These are phyloP conservation scores for Hyphantria cunea DNA, from an alignment of 1,140 invertebrate genomes.

Conservation along the genomic window DNA sequence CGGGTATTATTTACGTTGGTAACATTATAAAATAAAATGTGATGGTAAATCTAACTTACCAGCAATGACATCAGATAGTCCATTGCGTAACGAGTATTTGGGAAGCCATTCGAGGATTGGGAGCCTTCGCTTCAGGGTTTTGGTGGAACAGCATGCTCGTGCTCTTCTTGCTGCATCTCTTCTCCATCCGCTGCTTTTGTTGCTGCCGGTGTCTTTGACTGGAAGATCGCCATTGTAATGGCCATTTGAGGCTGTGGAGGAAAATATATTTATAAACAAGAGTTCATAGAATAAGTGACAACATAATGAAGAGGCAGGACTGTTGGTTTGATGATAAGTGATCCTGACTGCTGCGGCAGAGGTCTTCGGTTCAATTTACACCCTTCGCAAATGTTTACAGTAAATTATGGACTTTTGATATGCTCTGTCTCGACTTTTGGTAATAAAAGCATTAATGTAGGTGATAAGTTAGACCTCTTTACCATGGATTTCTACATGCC, in stretches of 20 bases:
- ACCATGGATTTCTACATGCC: too few relatives aligned
- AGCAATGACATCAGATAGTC: slow-evolving; percentile 88
- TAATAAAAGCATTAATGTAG: too few relatives aligned
- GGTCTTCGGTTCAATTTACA: too few relatives aligned
- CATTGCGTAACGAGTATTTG: slow-evolving; percentile 83
- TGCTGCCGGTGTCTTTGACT: slow-evolving; percentile 24
- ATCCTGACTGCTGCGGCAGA: too few relatives aligned
- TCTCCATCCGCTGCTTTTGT: slow-evolving; percentile 47
- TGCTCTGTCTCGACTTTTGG: too few relatives aligned
- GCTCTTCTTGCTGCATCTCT: slow-evolving; percentile 43
- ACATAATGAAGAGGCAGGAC: too few relatives aligned
- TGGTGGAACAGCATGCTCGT: slow-evolving; percentile 71
- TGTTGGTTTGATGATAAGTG: too few relatives aligned
- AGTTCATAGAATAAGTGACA: too few relatives aligned
- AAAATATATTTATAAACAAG: slow-evolving; percentile 31
- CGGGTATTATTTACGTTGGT: too few relatives aligned
- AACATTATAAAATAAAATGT: not conserved
- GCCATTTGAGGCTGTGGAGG: slow-evolving; percentile 48
- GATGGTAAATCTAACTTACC: slow-evolving; percentile 61
- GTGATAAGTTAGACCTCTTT: too few relatives aligned
- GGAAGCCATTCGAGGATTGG: slow-evolving; percentile 87
- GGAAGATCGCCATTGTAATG: slow-evolving; percentile 37
- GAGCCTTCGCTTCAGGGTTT: slow-evolving; percentile 79
- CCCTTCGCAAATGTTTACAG: too few relatives aligned
- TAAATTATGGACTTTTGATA: too few relatives aligned